phyloP scores from a whole-genome alignment of 37 sponge, comb jelly and placozoan genomes.

The Axinella damicornis region DNA sequence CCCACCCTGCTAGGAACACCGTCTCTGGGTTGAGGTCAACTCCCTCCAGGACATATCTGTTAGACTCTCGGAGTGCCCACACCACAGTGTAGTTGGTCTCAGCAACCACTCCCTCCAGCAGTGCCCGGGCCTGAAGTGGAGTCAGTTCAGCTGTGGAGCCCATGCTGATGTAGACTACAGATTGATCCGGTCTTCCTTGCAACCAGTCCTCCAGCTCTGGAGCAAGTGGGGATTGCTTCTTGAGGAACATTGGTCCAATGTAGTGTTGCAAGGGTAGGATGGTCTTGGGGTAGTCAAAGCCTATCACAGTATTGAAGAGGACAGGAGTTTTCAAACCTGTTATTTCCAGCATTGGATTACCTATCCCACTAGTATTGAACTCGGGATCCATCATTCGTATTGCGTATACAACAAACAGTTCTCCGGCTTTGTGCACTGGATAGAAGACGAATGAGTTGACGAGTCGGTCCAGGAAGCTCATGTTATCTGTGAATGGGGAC shows the following conservation, averaged over 20 bases:
- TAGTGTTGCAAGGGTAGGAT: conserved; percentile 29
- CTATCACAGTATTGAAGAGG: conserved; percentile 33
- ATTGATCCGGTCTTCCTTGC: neutral
- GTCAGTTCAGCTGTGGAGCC: conserved; percentile 27
- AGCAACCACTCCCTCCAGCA: conserved; percentile 18
- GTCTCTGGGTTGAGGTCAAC: conserved; percentile 11
- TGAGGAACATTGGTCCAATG: conserved; percentile 35
- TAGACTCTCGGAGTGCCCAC: conserved; percentile 41
- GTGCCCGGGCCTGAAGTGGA: neutral
- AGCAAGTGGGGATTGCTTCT: neutral
- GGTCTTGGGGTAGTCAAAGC: conserved; percentile 35
- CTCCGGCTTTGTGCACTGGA: too few relatives aligned
- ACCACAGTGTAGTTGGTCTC: conserved; percentile 17
- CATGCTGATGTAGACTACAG: conserved; percentile 70
- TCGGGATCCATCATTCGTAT: too few relatives aligned
- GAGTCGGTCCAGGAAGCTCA: too few relatives aligned
- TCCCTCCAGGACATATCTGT: conserved; percentile 11
- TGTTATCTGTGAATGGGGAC: too few relatives aligned
- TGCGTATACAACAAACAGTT: too few relatives aligned
- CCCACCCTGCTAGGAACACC: conserved; percentile 29
- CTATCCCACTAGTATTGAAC: too few relatives aligned
- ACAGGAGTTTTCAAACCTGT: too few relatives aligned
- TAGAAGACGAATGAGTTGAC: too few relatives aligned
- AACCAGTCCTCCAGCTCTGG: conserved; percentile 45
- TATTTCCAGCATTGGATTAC: too few relatives aligned